A percentile compares a stretch with the other conserved stretches of the same genome.
Evolutionary conservation across 2,113 vertebrate genomes (phyloP).

Genomic region (Jacana jacana): DNA sequence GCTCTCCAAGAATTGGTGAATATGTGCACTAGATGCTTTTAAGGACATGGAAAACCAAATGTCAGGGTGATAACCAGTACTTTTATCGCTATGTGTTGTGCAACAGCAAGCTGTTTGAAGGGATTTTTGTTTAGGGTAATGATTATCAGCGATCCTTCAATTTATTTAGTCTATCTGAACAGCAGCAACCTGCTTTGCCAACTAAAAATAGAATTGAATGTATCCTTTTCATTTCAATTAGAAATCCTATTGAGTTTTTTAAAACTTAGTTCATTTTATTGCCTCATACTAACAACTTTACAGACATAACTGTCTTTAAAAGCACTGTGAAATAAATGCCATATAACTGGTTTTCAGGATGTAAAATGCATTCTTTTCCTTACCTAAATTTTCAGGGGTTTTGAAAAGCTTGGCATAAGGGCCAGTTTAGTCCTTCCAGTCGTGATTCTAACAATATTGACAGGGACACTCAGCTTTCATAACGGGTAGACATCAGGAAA

Average conservation of each 20-base stretch:
- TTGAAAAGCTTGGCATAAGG: neutral
- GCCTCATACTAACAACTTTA: neutral
- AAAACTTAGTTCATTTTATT: neutral
- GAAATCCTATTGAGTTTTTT: neutral
- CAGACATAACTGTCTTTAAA: neutral
- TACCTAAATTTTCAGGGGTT: neutral
- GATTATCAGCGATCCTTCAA: neutral
- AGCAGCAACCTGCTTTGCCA: neutral
- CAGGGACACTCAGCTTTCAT: neutral
- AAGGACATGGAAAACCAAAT: neutral
- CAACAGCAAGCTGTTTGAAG: neutral
- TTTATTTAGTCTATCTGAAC: neutral
- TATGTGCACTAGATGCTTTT: neutral
- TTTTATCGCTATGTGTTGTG: neutral
- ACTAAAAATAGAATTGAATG: neutral
- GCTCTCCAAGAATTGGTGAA: neutral
- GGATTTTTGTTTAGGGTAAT: neutral
- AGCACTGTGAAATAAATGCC: neutral
- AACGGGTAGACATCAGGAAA: neutral
- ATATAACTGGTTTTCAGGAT: neutral
- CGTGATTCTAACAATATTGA: neutral
- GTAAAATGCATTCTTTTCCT: neutral
- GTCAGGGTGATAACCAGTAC: neutral
- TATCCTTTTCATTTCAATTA: neutral
- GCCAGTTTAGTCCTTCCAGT: neutral